phyloP scores from a whole-genome alignment of 2,797 vertebrate genomes.

The Falco berigora region DNA sequence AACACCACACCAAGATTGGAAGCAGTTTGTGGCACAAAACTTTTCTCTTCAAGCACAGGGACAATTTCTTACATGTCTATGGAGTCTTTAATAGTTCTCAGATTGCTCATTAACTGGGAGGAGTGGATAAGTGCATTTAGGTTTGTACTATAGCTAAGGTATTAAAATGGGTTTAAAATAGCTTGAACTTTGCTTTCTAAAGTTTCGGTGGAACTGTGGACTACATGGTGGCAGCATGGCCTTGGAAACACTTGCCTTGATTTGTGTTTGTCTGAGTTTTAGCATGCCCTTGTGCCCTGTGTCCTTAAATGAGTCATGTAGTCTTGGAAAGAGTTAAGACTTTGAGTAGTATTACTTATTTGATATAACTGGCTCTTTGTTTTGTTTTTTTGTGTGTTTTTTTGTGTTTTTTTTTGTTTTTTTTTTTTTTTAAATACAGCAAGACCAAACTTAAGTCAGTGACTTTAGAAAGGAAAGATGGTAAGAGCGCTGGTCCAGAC shows the following conservation, averaged over 20 bases:
- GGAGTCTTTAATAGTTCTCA: neutral
- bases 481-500: neutral
- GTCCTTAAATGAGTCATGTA: neutral
- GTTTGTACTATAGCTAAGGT: neutral
- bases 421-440: neutral
- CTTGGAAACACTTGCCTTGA: neutral
- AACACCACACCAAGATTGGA: neutral
- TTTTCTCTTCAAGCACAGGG: neutral
- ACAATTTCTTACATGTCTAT: neutral
- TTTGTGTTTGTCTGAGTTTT: neutral
- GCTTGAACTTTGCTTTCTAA: neutral
- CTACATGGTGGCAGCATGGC: neutral
- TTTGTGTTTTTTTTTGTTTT: too few species aligned
- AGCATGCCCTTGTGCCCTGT: neutral
- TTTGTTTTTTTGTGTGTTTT: too few species aligned
- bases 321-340: neutral
- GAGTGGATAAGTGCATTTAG: neutral
- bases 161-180: neutral
- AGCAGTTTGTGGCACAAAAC: neutral
- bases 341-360: neutral
- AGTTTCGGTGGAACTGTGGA: neutral
- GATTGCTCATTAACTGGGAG: neutral
- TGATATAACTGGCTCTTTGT: neutral
- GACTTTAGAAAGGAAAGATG: neutral
- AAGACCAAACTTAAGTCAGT: neutral